phyloP scores from a whole-genome alignment of 2,113 vertebrate species.

The Limanda limanda region DNA sequence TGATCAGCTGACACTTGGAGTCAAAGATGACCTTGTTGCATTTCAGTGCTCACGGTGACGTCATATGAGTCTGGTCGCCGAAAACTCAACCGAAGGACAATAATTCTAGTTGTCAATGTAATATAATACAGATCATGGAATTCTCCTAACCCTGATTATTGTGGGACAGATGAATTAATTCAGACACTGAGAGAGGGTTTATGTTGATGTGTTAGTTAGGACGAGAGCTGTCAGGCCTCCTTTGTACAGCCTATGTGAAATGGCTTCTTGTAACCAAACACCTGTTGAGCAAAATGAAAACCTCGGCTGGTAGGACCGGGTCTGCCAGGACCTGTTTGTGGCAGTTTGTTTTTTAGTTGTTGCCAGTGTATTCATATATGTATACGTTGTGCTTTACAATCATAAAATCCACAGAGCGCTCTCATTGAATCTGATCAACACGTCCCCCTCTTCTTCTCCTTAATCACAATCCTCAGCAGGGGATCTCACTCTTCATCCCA shows the following conservation, averaged over 20 bases:
- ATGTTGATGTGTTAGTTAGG: constrained; percentile 6
- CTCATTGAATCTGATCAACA: constrained; percentile 19
- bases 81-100: no score
- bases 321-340: constrained; percentile 12
- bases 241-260: background rate
- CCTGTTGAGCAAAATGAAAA: constrained; percentile 39
- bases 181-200: background rate
- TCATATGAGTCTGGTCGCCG: no score
- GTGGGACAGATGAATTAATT: background rate
- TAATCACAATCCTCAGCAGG: background rate
- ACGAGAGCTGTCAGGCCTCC: constrained; percentile 9
- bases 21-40: no score
- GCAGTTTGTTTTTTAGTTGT: constrained; percentile 8
- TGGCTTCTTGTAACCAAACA: constrained; percentile 16
- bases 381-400: constrained; percentile 8
- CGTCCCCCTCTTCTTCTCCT: background rate
- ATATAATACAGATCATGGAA: background rate
- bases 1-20: no score
- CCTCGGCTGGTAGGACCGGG: background rate
- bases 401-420: constrained; percentile 16
- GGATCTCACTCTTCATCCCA: background rate
- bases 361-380: constrained; percentile 22
- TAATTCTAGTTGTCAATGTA: no score
- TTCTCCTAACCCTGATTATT: background rate
- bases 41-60: no score